Conservation (phyloP, 2,797 vertebrate species). For the Oryzias sinensis region DNA sequence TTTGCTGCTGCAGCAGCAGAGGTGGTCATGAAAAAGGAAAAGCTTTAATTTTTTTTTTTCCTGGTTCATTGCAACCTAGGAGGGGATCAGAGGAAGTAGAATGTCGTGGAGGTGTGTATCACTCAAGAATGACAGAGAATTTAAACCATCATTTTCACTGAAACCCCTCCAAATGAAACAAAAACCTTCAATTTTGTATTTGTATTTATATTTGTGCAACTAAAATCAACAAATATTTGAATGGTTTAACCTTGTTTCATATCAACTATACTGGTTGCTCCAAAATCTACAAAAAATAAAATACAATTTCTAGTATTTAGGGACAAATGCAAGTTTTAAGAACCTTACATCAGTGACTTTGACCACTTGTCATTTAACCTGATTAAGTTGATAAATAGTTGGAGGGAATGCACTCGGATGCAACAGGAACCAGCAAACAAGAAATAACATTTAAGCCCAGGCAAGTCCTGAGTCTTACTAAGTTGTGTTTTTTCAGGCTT, state of each 20-base stretch:
- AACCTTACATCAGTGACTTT: too few relatives aligned
- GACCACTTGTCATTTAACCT: too few relatives aligned
- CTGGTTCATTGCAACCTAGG: slow-evolving; percentile 72
- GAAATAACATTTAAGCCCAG: too few relatives aligned
- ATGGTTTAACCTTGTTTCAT: slow-evolving; percentile 26
- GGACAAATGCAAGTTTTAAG: too few relatives aligned
- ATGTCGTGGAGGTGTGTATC: slow-evolving; percentile 67
- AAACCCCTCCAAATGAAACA: too few relatives aligned
- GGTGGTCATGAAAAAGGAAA: slow-evolving; percentile 70
- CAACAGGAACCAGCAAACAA: too few relatives aligned
- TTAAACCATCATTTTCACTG: slow-evolving; percentile 41
- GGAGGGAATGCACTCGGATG: too few relatives aligned
- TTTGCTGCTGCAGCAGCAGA: slow-evolving; percentile 69
- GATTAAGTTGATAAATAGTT: too few relatives aligned
- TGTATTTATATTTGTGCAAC: slow-evolving; percentile 43
- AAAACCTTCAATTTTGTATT: slow-evolving; percentile 34
- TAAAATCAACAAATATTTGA: slow-evolving; percentile 20
- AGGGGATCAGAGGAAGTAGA: slow-evolving; percentile 57
- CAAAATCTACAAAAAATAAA: too few relatives aligned
- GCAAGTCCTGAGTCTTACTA: too few relatives aligned
- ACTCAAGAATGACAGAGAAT: slow-evolving; percentile 63
- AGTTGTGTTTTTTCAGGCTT: too few relatives aligned
- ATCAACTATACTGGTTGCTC: not conserved
- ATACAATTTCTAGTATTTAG: too few relatives aligned
- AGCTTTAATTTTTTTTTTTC: slow-evolving; percentile 23